A percentile compares a stretch with the other conserved stretches of the same genome.
These are phyloP conservation scores for Oreonectes daqikongensis DNA, from an alignment of 2,797 vertebrate species.

Conservation along the genomic window DNA sequence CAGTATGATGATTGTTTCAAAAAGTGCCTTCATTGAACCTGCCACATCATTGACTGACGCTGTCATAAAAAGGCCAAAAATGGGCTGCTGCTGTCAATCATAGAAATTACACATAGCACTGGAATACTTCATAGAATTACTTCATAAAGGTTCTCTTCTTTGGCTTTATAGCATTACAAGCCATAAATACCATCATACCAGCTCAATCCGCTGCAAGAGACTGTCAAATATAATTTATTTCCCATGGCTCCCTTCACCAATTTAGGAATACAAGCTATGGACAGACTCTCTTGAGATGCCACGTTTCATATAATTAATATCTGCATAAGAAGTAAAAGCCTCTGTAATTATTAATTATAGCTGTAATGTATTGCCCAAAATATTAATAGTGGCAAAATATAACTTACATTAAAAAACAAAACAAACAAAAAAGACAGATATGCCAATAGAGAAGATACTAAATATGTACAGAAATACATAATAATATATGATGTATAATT, in stretches of 20 bases:
- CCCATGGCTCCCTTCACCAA: slow-evolving; percentile 24
- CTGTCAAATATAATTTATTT: slow-evolving; percentile 28
- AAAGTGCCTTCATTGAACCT: slow-evolving; percentile 10
- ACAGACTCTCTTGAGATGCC: background rate
- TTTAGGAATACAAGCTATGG: slow-evolving; percentile 36
- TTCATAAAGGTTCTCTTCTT: slow-evolving; percentile 16
- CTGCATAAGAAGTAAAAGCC: slow-evolving; percentile 29
- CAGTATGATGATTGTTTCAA: background rate
- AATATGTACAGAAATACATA: too few species aligned
- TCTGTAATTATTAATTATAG: slow-evolving; percentile 39
- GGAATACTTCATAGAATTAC: background rate
- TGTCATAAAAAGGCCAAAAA: slow-evolving; percentile 26
- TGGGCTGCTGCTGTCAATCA: slow-evolving; percentile 17
- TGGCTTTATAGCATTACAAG: background rate
- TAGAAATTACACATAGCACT: slow-evolving; percentile 26
- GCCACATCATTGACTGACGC: slow-evolving; percentile 21
- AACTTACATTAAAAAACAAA: background rate
- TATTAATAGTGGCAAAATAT: slow-evolving; percentile 1
- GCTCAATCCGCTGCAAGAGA: slow-evolving; percentile 4
- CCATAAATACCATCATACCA: slow-evolving; percentile 14
- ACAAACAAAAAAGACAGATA: too few species aligned
- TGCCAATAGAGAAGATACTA: too few species aligned
- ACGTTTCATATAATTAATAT: slow-evolving; percentile 30
- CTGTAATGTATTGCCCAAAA: slow-evolving; percentile 13
- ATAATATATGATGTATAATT: too few species aligned